Percentiles rank a stretch among this genome's conserved stretches.
These are phyloP conservation scores for Catocala sponsa DNA, from an alignment of 2,888 invertebrate species.

Conservation along the genomic window DNA sequence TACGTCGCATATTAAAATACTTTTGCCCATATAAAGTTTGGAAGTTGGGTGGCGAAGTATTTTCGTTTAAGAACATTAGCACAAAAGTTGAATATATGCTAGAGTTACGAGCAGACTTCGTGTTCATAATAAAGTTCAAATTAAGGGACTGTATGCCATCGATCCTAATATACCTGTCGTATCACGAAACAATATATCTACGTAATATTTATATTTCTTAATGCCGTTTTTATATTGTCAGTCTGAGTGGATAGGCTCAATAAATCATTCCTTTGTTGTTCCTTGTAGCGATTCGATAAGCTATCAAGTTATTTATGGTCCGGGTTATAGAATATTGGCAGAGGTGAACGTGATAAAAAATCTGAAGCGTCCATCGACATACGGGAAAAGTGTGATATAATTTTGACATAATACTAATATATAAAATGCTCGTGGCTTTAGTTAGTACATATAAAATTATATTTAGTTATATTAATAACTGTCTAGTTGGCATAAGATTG, in stretches of 20 bases:
- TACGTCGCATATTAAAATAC: conserved; percentile 39
- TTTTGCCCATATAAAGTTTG: conserved; percentile 31
- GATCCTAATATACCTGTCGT: neutral
- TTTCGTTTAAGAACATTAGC: conserved; percentile 30
- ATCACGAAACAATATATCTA: conserved; percentile 3
- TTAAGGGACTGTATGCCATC: neutral
- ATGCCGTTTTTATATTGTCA: conserved; percentile 34
- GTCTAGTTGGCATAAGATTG: too few species aligned
- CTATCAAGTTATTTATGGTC: conserved; percentile 45
- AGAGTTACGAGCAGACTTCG: conserved; percentile 11
- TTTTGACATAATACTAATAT: neutral
- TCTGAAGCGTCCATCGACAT: conserved; percentile 8
- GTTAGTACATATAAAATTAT: neutral
- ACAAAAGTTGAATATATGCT: conserved; percentile 20
- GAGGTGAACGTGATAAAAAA: conserved; percentile 32
- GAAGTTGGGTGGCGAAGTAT: conserved; percentile 24
- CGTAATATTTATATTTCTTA: conserved; percentile 19
- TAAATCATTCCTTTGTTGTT: conserved; percentile 47
- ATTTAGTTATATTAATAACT: too few species aligned
- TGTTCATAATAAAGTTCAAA: conserved; percentile 18
- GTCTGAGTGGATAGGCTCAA: conserved; percentile 27
- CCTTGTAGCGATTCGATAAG: conserved; percentile 41
- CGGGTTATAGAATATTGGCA: conserved; percentile 35
- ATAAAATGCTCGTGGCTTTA: neutral
- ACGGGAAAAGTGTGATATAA: conserved; percentile 1